A percentile compares a stretch with the other conserved stretches of the same genome.
These are phyloP conservation scores for Poeciliopsis retropinna DNA, from an alignment of 2,113 vertebrate species.

Conservation along the genomic window DNA sequence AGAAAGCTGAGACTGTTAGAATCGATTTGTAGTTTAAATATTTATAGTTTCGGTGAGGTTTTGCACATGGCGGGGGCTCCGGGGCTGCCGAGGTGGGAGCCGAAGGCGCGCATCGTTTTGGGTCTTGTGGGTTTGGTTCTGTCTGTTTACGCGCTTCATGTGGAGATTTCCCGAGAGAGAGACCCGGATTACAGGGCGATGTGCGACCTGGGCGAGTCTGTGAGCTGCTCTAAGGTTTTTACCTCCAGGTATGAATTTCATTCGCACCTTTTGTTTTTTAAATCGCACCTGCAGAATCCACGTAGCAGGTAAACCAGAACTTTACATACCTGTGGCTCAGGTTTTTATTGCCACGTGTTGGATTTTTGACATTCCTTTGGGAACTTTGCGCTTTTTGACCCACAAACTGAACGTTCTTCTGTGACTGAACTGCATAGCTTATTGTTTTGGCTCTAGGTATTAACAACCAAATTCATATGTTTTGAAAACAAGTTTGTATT, in stretches of 20 bases:
- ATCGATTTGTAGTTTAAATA: too few species aligned
- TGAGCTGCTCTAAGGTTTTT: constrained; percentile 88
- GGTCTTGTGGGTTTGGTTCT: constrained; percentile 77
- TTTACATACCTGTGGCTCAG: not conserved
- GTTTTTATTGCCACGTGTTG: constrained; percentile 54
- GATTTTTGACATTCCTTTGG: constrained; percentile 5
- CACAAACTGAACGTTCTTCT: not conserved
- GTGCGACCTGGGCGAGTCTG: constrained; percentile 83
- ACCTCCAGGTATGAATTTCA: constrained; percentile 79
- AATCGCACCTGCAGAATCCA: not conserved
- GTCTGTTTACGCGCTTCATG: constrained; percentile 85
- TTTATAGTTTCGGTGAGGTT: too few species aligned
- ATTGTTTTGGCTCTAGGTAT: too few species aligned
- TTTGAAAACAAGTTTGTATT: not conserved
- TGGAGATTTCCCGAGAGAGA: constrained; percentile 80
- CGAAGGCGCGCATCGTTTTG: constrained; percentile 61
- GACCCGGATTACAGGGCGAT: constrained; percentile 82
- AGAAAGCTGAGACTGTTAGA: not conserved
- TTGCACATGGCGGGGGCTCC: constrained; percentile 35
- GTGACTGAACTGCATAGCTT: too few species aligned
- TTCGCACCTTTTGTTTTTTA: not conserved
- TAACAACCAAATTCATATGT: too few species aligned
- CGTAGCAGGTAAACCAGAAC: not conserved
- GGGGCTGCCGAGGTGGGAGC: constrained; percentile 76
- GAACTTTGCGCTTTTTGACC: not conserved